phyloP scores from a whole-genome alignment of 1,140 invertebrate genomes.

The Pseudomyrmex gracilis region DNA sequence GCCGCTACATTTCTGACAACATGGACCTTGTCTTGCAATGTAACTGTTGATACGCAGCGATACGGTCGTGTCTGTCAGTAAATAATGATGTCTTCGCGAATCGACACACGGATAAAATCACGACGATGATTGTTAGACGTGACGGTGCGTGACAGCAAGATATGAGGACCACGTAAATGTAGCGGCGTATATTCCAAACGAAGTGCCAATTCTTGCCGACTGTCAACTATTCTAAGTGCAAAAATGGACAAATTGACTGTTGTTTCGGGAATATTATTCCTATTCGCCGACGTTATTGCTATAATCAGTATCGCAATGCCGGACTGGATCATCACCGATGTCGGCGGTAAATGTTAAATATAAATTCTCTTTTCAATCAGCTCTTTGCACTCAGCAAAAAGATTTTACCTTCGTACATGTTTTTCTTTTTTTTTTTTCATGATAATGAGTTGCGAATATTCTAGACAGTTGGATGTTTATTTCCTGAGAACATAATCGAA shows the following conservation, averaged over 20 bases:
- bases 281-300: conserved; percentile 97
- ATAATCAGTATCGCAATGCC: conserved; percentile 97
- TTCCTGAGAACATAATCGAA: no score
- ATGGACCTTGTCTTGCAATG: no score
- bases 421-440: not conserved
- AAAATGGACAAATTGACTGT: conserved; percentile 96
- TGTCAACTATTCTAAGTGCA: conserved; percentile 3
- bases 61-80: no score
- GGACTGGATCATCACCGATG: conserved; percentile 98
- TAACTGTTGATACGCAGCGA: no score
- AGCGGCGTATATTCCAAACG: not conserved
- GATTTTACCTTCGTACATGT: not conserved
- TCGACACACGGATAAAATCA: no score
- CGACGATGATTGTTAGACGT: no score
- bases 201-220: not conserved
- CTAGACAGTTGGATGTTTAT: no score
- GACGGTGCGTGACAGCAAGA: not conserved
- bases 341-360: conserved; percentile 89
- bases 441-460: no score
- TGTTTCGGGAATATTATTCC: conserved; percentile 96
- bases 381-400: not conserved
- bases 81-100: no score
- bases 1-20: no score
- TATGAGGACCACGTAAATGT: conserved; percentile 12
- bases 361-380: not conserved